These are phyloP conservation scores for Microtus agrestis DNA, from an alignment of 2,797 vertebrate genomes.

Conservation along the genomic window DNA sequence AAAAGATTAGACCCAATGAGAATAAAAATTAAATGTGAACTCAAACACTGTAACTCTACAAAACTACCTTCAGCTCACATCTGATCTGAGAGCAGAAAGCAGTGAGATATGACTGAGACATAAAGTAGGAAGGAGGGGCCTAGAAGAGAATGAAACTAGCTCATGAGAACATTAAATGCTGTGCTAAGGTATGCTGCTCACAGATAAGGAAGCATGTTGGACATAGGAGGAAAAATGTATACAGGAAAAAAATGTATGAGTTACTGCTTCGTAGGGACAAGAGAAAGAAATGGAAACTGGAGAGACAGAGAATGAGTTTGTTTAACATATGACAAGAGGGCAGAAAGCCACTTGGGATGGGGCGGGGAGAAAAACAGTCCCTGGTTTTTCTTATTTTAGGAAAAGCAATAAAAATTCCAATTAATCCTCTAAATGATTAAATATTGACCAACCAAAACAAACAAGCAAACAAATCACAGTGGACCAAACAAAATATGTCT, in stretches of 20 bases:
- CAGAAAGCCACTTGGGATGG: not conserved
- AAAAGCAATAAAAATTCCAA: not conserved
- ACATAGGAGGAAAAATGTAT: not conserved
- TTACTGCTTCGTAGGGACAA: not conserved
- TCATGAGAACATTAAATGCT: not conserved
- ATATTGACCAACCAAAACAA: not conserved
- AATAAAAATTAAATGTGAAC: not conserved
- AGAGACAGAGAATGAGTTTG: fast-evolving
- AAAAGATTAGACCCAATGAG: not conserved
- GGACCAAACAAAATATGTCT: not conserved
- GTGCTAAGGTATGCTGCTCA: not conserved
- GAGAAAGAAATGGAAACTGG: not conserved
- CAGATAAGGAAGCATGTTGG: not conserved
- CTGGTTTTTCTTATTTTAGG: not conserved
- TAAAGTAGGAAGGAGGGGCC: not conserved
- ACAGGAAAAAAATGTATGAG: not conserved
- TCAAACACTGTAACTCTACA: not conserved
- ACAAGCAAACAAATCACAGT: not conserved
- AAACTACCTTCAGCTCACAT: not conserved
- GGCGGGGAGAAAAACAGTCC: fast-evolving
- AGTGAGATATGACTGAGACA: not conserved
- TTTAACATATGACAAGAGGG: fast-evolving
- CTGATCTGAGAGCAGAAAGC: not conserved
- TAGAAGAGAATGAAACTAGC: not conserved
- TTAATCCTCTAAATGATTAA: conserved; percentile 36